phyloP scores from a whole-genome alignment of 2,797 vertebrate genomes.

The Coracias cyanogaster region DNA sequence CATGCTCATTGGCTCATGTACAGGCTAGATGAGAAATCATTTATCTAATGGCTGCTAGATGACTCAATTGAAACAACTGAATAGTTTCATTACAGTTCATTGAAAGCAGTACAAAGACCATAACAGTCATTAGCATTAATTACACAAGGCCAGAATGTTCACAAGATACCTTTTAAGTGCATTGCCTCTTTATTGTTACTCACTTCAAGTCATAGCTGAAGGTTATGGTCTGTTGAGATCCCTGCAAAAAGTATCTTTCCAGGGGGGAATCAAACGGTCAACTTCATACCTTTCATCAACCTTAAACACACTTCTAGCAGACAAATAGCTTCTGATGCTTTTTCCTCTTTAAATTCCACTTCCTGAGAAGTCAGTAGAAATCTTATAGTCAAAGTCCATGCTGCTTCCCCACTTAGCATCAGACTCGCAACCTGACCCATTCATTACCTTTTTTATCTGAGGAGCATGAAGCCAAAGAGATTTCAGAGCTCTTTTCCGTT shows the following conservation, averaged over 20 bases:
- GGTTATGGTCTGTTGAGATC: background rate
- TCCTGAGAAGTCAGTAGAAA: background rate
- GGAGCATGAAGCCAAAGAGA: background rate
- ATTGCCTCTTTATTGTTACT: background rate
- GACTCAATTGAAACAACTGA: background rate
- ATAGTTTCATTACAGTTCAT: background rate
- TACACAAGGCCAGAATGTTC: background rate
- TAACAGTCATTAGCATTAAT: background rate
- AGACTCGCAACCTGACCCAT: background rate
- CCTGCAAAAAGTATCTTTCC: background rate
- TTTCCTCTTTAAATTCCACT: background rate
- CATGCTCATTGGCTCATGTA: background rate
- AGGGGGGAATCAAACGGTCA: background rate
- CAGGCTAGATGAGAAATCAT: background rate
- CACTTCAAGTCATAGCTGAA: background rate
- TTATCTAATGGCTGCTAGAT: background rate
- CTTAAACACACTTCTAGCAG: background rate
- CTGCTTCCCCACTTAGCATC: background rate
- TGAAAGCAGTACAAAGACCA: background rate
- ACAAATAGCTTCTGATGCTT: background rate
- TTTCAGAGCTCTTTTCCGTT: background rate
- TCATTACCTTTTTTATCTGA: background rate
- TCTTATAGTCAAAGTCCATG: background rate
- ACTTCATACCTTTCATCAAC: background rate
- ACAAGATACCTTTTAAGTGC: background rate